Percentiles rank a stretch among this genome's conserved stretches.
Conservation (phyloP, 2,113 vertebrate genomes). For the Galemys pyrenaicus region DNA sequence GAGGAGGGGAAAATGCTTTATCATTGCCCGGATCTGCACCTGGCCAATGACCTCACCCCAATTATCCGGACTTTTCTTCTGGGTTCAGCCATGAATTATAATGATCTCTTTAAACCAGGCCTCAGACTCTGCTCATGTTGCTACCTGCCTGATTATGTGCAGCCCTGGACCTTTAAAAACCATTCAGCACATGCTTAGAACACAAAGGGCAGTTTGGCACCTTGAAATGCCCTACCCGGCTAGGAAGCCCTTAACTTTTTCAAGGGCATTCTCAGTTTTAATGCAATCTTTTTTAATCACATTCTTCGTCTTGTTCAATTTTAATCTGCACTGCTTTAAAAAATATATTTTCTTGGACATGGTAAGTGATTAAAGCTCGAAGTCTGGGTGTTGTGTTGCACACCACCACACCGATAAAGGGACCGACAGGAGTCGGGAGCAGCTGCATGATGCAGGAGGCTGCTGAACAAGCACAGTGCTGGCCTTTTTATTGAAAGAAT, state of each 20-base stretch:
- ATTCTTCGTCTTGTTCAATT: neutral
- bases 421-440: no score
- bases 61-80: neutral
- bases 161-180: neutral
- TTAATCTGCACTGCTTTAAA: neutral
- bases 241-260: neutral
- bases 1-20: neutral
- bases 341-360: neutral
- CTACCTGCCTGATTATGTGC: neutral
- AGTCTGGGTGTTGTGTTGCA: no score
- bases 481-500: no score
- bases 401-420: no score
- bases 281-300: neutral
- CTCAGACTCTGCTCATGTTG: neutral
- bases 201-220: neutral
- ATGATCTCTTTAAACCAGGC: neutral
- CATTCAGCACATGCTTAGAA: neutral
- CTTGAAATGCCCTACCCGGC: neutral
- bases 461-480: no score
- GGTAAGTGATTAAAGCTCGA: neutral
- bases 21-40: slow-evolving; percentile 11
- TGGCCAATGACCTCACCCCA: neutral
- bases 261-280: neutral
- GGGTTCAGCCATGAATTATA: neutral
- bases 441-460: no score